phyloP scores from a whole-genome alignment of 1,140 invertebrate genomes.

The Branchinecta lynchi region DNA sequence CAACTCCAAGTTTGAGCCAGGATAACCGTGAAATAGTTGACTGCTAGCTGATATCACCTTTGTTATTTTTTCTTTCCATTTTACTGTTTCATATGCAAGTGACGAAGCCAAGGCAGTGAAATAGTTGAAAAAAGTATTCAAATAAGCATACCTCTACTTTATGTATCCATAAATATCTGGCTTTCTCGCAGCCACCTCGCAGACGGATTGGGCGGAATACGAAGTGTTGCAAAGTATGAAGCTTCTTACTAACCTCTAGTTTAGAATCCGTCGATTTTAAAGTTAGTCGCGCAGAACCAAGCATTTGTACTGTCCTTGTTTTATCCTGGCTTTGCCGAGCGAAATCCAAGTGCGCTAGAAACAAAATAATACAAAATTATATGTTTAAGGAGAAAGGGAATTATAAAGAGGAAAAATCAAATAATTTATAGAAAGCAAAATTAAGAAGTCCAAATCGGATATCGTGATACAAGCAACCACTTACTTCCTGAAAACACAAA shows the following conservation, averaged over 20 bases:
- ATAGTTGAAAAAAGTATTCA: no score
- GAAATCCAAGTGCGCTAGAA: background rate
- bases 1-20: no score
- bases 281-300: background rate
- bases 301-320: background rate
- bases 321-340: background rate
- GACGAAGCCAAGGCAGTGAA: no score
- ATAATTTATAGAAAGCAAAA: background rate
- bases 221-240: no score
- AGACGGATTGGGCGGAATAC: no score
- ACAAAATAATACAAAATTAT: background rate
- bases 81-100: no score
- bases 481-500: background rate
- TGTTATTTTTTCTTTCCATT: no score
- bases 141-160: no score
- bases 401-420: background rate
- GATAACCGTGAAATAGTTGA: no score
- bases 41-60: no score
- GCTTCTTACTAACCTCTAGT: background rate
- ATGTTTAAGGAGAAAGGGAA: background rate
- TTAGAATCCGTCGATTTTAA: conserved; percentile 10
- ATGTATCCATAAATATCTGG: no score
- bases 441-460: background rate
- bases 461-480: background rate
- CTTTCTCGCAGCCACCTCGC: no score